A percentile compares a stretch with the other conserved stretches of the same genome.
Conservation (phyloP, 2,113 vertebrate genomes). For the Lepidothrix coronata region DNA sequence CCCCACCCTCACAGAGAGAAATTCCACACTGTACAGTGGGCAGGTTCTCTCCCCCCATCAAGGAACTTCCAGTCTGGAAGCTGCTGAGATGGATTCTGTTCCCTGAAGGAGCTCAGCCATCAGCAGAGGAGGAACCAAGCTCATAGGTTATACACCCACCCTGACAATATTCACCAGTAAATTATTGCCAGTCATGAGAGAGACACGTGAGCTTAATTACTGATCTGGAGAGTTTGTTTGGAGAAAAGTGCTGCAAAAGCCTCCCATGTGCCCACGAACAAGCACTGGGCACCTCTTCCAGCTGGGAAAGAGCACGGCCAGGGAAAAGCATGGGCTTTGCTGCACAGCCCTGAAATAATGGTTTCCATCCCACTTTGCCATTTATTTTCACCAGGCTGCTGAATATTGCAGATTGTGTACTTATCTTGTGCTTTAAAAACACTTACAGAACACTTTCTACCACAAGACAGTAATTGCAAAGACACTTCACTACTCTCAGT, state of each 20-base stretch:
- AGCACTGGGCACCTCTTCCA: neutral
- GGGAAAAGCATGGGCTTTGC: neutral
- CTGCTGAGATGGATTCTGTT: fast-evolving
- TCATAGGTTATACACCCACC: too few relatives aligned
- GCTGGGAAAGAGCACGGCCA: neutral
- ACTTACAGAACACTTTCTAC: neutral
- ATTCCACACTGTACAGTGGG: neutral
- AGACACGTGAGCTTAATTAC: neutral
- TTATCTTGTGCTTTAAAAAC: neutral
- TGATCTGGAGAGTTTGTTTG: neutral
- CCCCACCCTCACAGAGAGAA: too few relatives aligned
- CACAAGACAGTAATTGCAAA: neutral
- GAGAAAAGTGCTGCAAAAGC: neutral
- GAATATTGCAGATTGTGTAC: neutral
- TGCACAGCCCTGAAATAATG: neutral
- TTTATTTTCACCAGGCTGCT: neutral
- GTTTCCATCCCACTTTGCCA: neutral
- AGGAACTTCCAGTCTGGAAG: neutral
- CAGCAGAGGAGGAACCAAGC: neutral
- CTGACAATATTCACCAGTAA: neutral
- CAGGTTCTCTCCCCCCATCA: neutral
- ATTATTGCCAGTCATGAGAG: neutral
- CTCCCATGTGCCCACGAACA: neutral
- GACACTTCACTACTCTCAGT: neutral
- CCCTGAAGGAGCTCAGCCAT: neutral